These are phyloP conservation scores for Thalpophila matura DNA, from an alignment of 2,888 invertebrate species.

Conservation along the genomic window DNA sequence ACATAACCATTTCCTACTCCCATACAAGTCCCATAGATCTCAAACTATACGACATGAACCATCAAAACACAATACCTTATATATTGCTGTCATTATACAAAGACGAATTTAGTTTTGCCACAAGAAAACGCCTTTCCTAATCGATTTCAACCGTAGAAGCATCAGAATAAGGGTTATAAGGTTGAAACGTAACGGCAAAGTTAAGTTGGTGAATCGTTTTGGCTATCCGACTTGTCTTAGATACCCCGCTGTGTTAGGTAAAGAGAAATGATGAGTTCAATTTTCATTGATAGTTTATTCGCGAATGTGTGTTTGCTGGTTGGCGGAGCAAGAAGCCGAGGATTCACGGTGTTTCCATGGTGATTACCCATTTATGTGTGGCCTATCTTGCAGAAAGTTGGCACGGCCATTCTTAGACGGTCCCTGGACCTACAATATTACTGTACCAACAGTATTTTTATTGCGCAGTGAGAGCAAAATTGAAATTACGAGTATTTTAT, in stretches of 20 bases:
- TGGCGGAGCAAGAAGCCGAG: not conserved
- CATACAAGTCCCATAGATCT: slow-evolving; percentile 80
- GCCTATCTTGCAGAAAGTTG: too few species aligned
- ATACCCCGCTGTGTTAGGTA: slow-evolving; percentile 83
- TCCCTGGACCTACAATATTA: too few species aligned
- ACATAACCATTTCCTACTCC: slow-evolving; percentile 86
- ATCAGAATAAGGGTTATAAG: not conserved
- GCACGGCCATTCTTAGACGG: too few species aligned
- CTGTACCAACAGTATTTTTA: too few species aligned
- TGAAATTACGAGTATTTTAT: too few species aligned
- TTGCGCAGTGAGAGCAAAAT: too few species aligned
- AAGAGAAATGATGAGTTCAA: slow-evolving; percentile 79
- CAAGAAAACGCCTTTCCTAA: not conserved
- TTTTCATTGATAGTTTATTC: slow-evolving; percentile 67
- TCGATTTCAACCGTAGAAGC: slow-evolving; percentile 1
- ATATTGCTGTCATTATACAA: slow-evolving; percentile 83
- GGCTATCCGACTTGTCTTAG: slow-evolving; percentile 82
- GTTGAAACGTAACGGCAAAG: not conserved
- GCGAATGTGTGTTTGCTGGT: slow-evolving; percentile 60
- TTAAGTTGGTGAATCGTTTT: slow-evolving; percentile 54
- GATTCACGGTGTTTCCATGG: not conserved
- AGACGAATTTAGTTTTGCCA: slow-evolving; percentile 9
- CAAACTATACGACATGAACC: slow-evolving; percentile 84
- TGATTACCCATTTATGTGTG: not conserved
- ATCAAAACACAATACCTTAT: slow-evolving; percentile 90